Percentiles rank a stretch among this genome's conserved stretches.
phyloP scores from a whole-genome alignment of 30 jellyfish, hydroid and myxozoan genomes.

The Cassiopea xamachana region DNA sequence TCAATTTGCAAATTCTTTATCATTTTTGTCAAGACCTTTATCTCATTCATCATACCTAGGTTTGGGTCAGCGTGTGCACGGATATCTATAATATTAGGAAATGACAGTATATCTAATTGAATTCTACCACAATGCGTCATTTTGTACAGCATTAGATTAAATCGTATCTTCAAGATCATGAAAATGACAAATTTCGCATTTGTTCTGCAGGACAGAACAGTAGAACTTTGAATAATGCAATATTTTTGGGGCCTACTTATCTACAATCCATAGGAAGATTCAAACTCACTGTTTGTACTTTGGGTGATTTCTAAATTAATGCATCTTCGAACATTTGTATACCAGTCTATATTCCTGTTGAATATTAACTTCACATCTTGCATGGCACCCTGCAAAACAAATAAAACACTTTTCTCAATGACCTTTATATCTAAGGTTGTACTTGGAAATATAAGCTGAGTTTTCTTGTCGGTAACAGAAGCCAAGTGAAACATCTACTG shows the following conservation, averaged over 20 bases:
- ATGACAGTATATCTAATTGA: too few species aligned
- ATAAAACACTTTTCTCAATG: background rate
- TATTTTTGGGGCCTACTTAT: too few species aligned
- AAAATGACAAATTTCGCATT: too few species aligned
- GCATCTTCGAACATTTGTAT: constrained; percentile 76
- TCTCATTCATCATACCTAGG: constrained; percentile 67
- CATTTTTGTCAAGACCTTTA: constrained; percentile 73
- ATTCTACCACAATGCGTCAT: too few species aligned
- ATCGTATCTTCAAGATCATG: too few species aligned
- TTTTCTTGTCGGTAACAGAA: too few species aligned
- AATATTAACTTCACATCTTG: constrained; percentile 90
- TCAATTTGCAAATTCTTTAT: constrained; percentile 86
- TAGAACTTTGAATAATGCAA: background rate
- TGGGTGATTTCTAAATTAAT: constrained; percentile 62
- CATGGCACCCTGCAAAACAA: constrained; percentile 85
- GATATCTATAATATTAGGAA: constrained; percentile 49
- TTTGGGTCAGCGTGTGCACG: constrained; percentile 96
- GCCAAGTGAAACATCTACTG: too few species aligned
- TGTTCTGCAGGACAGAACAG: too few species aligned
- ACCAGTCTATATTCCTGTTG: constrained; percentile 85
- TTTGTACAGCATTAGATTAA: too few species aligned
- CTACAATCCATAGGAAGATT: background rate
- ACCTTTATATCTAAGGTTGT: background rate
- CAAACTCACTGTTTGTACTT: constrained; percentile 27
- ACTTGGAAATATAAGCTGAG: background rate